Evolutionary conservation across 2,888 invertebrate species (phyloP).

Genomic region (Magallana nippona): DNA sequence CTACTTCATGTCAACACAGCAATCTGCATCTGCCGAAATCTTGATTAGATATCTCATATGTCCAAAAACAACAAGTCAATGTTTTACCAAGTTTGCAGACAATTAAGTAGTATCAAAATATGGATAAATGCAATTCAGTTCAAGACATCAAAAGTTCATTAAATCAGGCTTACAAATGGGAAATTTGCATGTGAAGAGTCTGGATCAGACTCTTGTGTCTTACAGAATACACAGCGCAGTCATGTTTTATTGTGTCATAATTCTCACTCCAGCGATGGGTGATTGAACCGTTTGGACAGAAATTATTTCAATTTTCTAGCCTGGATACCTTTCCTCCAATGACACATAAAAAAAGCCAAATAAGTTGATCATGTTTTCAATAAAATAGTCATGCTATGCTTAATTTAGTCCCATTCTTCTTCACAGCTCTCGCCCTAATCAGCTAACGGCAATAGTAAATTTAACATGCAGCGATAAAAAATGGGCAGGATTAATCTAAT

Average conservation of each 20-base stretch:
- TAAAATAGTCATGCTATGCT: slow-evolving; percentile 31
- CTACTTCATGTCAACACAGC: too few species aligned
- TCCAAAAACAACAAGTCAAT: too few species aligned
- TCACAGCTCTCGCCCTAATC: not conserved
- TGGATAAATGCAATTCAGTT: too few species aligned
- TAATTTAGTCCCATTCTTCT: not conserved
- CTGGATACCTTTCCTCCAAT: not conserved
- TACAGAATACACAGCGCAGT: not conserved
- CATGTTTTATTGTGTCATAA: slow-evolving; percentile 20
- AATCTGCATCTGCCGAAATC: too few species aligned
- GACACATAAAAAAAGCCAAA: not conserved
- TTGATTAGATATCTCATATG: too few species aligned
- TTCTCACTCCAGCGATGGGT: not conserved
- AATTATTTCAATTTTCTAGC: slow-evolving; percentile 14
- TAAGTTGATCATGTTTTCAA: slow-evolving; percentile 28
- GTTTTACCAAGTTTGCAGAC: too few species aligned
- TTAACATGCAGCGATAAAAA: slow-evolving; percentile 27
- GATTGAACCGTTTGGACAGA: not conserved
- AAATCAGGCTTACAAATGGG: not conserved
- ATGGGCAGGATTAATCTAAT: slow-evolving; percentile 24
- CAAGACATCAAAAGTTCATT: not conserved
- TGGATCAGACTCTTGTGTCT: too few species aligned
- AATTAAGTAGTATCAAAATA: too few species aligned
- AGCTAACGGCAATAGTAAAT: slow-evolving; percentile 31
- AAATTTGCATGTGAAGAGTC: not conserved